These are phyloP conservation scores for Pherbina coryleti DNA, from an alignment of 2,888 invertebrate genomes.

Conservation along the genomic window DNA sequence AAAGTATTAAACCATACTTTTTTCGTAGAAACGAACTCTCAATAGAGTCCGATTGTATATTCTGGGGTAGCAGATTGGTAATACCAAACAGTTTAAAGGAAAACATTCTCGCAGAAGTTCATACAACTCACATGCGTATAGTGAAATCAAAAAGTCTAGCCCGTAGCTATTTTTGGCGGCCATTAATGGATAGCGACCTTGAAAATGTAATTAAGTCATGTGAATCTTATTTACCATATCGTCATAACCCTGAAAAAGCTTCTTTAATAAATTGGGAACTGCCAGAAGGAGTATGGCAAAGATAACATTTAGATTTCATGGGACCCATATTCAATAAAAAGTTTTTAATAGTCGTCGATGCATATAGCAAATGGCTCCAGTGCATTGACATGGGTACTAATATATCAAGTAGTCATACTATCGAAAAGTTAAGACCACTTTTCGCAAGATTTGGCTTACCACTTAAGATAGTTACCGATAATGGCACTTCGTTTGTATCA, in stretches of 20 bases:
- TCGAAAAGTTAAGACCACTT: constrained; percentile 32
- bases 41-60: constrained; percentile 37
- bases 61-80: constrained; percentile 44
- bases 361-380: constrained; percentile 49
- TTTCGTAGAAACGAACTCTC: constrained; percentile 30
- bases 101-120: constrained; percentile 40
- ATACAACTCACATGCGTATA: constrained; percentile 46
- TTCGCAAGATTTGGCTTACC: constrained; percentile 55
- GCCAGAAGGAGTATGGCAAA: constrained; percentile 32
- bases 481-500: constrained; percentile 52
- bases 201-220: constrained; percentile 26
- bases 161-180: constrained; percentile 53
- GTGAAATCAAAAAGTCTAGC: constrained; percentile 48
- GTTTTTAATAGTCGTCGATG: constrained; percentile 46
- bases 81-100: constrained; percentile 23
- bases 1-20: constrained; percentile 31
- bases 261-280: constrained; percentile 40
- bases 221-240: constrained; percentile 30
- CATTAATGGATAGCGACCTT: constrained; percentile 41
- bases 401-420: constrained; percentile 37
- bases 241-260: constrained; percentile 40
- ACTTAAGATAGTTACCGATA: constrained; percentile 50
- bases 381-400: constrained; percentile 45
- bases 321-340: constrained; percentile 36
- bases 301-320: constrained; percentile 45